Evolutionary conservation across 1,140 invertebrate genomes (phyloP), one percentile per base, ranked within the genome.

Genomic region (Ladona fulva): DNA sequence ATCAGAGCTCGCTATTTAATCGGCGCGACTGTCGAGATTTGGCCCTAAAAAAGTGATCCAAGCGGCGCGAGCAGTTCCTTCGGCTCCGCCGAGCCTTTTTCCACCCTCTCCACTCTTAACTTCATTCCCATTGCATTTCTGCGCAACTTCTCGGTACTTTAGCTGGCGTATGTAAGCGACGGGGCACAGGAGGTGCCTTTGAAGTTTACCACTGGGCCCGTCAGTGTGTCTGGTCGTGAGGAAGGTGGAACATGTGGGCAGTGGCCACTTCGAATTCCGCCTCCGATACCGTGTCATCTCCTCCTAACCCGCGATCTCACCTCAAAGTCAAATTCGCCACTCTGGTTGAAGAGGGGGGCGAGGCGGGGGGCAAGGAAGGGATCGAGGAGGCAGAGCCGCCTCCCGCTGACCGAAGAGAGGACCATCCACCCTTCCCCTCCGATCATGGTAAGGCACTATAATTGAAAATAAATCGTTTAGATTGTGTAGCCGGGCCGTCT

Each of bases 261-360:
- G 52, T 66, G 52, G 52, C n/a, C 52, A 66, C 52, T 16, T 19
- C 52, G n/a, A 66, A 66, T 22, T 66, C 52, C 52, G 44, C 44
- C 44, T 52, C 44, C 44, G 10, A 10, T 11, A 19, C 10, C 19
- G 52, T 3, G 16, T 6, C 52, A 16, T 66, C 52, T 66, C 52
- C 3, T 19, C 19, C 44, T 19, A 52, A 52, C 19, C 52, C 52
- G 16, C 52, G 52, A 19, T 66, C 52, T 66, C 52, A 66, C 14
- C 52, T 66, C 52, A 66, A 66, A 66, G 52, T 66, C 16, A 66
- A 66, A 66, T 66, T 66, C 52, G 52, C 52, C n/a, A 66, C 52
- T 22, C 52, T 66, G 16, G 52, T 66, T 16, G 52, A 66, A 19
- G n/a, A 66, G 52, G 52, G 14, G 52, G 14, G 16, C 16, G 14